A percentile compares a stretch with the other conserved stretches of the same genome.
Evolutionary conservation across 2,113 vertebrate species (phyloP).

Genomic region (Ailurus styani): DNA sequence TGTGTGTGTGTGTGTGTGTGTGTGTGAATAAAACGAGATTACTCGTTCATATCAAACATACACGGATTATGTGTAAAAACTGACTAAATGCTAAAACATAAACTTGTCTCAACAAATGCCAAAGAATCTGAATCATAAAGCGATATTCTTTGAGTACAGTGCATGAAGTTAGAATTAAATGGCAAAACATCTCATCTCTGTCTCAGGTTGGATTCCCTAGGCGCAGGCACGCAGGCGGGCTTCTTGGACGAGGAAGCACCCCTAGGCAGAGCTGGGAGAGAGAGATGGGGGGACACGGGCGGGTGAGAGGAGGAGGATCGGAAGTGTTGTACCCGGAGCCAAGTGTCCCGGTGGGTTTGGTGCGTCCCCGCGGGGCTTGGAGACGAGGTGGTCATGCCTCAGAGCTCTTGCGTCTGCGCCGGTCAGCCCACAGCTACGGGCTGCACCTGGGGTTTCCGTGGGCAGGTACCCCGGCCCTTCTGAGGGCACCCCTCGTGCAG

Average conservation of each 20-base stretch:
- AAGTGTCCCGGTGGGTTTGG: neutral
- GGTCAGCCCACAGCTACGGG: no score
- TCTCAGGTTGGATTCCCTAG: neutral
- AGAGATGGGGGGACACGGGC: neutral
- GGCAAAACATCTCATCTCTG: neutral
- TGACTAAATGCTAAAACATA: neutral
- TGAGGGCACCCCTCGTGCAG: rapidly evolving
- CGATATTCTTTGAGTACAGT: neutral
- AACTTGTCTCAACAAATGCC: neutral
- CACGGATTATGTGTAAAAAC: neutral
- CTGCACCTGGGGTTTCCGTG: no score
- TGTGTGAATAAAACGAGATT: neutral
- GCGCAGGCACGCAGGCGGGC: neutral
- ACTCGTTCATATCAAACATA: neutral
- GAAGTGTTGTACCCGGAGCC: neutral
- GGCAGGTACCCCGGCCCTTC: neutral
- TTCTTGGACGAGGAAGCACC: neutral
- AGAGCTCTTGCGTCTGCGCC: neutral
- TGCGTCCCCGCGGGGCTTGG: neutral
- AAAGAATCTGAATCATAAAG: neutral
- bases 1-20: neutral
- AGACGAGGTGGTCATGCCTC: neutral
- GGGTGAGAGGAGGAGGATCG: neutral
- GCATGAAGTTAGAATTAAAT: neutral
- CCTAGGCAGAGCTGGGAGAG: neutral